phyloP scores from a whole-genome alignment of 2,888 invertebrate species.

The Palloptera scutellata region DNA sequence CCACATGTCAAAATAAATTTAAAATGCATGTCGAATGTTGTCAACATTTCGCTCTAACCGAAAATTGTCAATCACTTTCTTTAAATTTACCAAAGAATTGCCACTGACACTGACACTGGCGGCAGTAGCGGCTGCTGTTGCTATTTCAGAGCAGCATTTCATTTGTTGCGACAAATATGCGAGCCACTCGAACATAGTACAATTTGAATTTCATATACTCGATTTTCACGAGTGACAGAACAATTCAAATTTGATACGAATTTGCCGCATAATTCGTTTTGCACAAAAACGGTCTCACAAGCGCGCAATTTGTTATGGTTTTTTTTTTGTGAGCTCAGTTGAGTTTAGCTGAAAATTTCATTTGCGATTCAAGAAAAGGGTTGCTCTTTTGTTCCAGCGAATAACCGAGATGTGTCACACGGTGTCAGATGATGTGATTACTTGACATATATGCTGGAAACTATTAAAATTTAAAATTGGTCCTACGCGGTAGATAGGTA shows the following conservation, averaged over 20 bases:
- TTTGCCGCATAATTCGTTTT: constrained; percentile 3
- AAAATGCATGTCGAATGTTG: constrained; percentile 44
- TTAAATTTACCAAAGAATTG: constrained; percentile 39
- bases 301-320: constrained; percentile 48
- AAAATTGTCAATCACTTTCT: constrained; percentile 53
- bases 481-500: no score
- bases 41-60: constrained; percentile 22
- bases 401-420: no score
- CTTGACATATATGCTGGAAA: no score
- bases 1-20: constrained; percentile 10
- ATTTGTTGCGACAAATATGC: constrained; percentile 51
- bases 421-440: no score
- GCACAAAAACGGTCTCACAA: no score
- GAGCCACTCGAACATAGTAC: constrained; percentile 53
- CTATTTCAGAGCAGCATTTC: constrained; percentile 43
- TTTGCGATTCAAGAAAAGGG: constrained; percentile 44
- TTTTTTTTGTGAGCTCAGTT: constrained; percentile 28
- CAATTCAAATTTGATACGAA: constrained; percentile 31
- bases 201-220: constrained; percentile 39
- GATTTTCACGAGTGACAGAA: constrained; percentile 46
- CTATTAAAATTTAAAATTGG: no score
- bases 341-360: constrained; percentile 7
- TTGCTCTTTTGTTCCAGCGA: constrained; percentile 35
- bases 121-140: constrained; percentile 25
- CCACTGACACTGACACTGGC: constrained; percentile 40